Base-by-base conservation (phyloP, 2,113 vertebrate species). In the Heteronetta atricapilla region DNA sequence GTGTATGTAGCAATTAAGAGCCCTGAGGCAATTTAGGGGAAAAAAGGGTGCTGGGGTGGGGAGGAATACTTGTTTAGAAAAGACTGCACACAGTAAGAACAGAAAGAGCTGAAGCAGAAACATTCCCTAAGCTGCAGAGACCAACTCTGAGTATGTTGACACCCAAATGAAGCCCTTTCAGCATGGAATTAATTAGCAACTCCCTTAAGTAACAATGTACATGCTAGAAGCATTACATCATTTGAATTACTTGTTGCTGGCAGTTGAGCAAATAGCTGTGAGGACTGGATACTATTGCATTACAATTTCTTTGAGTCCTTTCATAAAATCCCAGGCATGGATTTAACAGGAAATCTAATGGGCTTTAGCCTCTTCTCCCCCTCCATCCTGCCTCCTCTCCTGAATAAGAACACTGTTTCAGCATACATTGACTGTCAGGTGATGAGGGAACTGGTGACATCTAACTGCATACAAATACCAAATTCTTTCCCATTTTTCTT, bases 161-260 rank as follows among this genome's bases (percentile, higher is more conserved):
- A 63, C 28, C 60, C 55, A 91, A 80, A 22, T 68, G 82, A 80
- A 63, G 60, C n/a, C 92, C 81, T 95, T 94, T 89, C 84, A 91
- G 52, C 59, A 22, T 66, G 87, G 46, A 68, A 48, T 90, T 95
- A 90, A 95, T 95, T 95, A 94, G 55, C 68, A 93, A 86, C 29
- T 92, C 59, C 58, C 53, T 89, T 85, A 82, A 97, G 93, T 76
- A 94, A 89, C 94, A 94, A 86, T 90, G 80, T 64, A 70, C 67
- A 1, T 93, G 40, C 59, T 93, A 59, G 85, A 70, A 72, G 87
- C 72, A 91, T 96, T 74, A 86, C 94, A 83, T 95, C 94, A 95
- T 86, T 72, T 63, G 79, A 86, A 83, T 75, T 22, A 48, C 46
- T 91, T 95, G 91, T 86, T 82, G 38, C 75, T 88, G 84, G 28